Evolutionary conservation across 2,797 vertebrate genomes (phyloP).

Genomic region (Rhincodon typus): DNA sequence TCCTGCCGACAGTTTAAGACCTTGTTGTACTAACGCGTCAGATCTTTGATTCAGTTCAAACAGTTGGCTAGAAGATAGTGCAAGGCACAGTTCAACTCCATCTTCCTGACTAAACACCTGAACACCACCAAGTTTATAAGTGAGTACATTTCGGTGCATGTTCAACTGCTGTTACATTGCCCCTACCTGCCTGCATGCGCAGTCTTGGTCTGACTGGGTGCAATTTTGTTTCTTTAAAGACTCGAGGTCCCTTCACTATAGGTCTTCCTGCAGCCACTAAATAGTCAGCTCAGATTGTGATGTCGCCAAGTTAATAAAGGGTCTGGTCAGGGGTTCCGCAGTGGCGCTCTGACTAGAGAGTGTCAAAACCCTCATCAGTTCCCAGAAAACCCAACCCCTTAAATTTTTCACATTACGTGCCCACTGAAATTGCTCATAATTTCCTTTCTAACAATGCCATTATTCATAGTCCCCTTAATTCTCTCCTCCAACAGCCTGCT

Average conservation of each 20-base stretch:
- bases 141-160: not conserved
- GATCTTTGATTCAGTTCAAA: constrained; percentile 29
- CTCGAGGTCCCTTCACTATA: not conserved
- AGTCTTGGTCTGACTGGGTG: not conserved
- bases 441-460: not conserved
- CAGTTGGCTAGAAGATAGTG: not conserved
- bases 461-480: not conserved
- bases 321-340: not conserved
- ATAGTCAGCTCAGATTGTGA: not conserved
- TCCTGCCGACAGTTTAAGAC: constrained; percentile 21
- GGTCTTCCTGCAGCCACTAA: not conserved
- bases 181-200: not conserved
- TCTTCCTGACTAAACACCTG: constrained; percentile 6
- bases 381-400: not conserved
- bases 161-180: not conserved
- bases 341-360: not conserved
- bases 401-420: not conserved
- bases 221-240: not conserved
- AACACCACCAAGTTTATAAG: not conserved
- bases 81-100: not conserved
- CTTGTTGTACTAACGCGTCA: not conserved
- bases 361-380: not conserved
- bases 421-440: not conserved
- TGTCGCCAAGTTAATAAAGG: not conserved
- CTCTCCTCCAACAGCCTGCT: not conserved